These are phyloP conservation scores for Tinamus guttatus DNA, from an alignment of 2,113 vertebrate species.

Conservation along the genomic window DNA sequence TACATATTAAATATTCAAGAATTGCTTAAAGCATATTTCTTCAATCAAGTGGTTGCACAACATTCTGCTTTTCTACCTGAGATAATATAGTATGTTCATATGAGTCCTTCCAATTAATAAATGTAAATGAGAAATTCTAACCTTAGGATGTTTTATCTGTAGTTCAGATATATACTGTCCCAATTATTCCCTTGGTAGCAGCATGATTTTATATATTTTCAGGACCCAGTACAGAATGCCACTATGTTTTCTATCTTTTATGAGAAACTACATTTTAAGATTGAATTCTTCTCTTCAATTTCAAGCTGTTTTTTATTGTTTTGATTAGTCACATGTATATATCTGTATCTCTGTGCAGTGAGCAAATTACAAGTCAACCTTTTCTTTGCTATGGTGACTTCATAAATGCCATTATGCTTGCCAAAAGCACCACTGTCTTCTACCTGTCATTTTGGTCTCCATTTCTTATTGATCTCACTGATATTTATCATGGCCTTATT, in stretches of 20 bases:
- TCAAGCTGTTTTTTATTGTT: neutral
- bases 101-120: neutral
- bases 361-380: neutral
- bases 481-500: neutral
- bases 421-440: neutral
- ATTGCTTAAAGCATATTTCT: neutral
- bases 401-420: neutral
- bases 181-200: neutral
- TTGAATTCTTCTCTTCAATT: neutral
- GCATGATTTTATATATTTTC: neutral
- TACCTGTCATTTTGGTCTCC: neutral
- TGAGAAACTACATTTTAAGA: neutral
- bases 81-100: neutral
- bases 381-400: neutral
- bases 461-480: neutral
- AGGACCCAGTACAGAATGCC: neutral
- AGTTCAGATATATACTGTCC: neutral
- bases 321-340: neutral
- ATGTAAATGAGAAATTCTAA: neutral
- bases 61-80: neutral
- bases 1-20: neutral
- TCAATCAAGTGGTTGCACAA: neutral
- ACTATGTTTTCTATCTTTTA: neutral
- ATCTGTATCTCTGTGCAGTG: neutral
- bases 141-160: neutral